Evolutionary conservation across 2,888 invertebrate species (phyloP), one percentile per base, ranked within the genome.

Genomic region (Molorchus minor): DNA sequence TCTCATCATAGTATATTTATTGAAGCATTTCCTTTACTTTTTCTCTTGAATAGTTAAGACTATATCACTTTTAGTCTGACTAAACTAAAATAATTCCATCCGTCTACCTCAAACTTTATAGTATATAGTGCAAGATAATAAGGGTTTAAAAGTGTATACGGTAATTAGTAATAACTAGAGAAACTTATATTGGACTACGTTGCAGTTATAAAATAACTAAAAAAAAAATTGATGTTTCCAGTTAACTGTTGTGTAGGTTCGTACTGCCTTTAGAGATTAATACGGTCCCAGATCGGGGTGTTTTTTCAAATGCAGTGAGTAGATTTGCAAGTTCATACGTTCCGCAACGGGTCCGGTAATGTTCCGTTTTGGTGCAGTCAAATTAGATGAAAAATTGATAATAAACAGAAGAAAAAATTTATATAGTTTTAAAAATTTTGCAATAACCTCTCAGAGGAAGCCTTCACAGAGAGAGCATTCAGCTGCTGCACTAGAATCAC

Each of bases 91-190:
- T 62, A 76, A 80, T 79, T 80, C 80, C 80, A 80, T 80, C 80
- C 80, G 79, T 80, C 80, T 80, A 80, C 80, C 80, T 80, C 80
- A 80, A 74, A 75, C 71, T 35, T 58, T 59, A 64, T 71, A 70
- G 61, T 62, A 67, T 67, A 67, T 70, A 72, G 76, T 76, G 75
- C 77, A 77, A 78, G 75, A 78, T 77, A 77, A 80, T 79, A 80
- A 78, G 79, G 79, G 78, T 80, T 79, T 77, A 75, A 75, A 79
- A 76, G 70, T 78, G 80, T 80, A 80, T 80, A 80, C 80, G 80
- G 79, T 75, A 72, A 65, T 65, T 70, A 70, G 68, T 61, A 62
- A 60, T 65, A 56, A 51, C 61, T 58, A 56, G 46, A 64, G 57
- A 54, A 58, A 58, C 38, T 57, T 58, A 58, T 75, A 71, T 74